Base-by-base conservation (phyloP, 2,888 invertebrate genomes). In the Elysia crispata region DNA sequence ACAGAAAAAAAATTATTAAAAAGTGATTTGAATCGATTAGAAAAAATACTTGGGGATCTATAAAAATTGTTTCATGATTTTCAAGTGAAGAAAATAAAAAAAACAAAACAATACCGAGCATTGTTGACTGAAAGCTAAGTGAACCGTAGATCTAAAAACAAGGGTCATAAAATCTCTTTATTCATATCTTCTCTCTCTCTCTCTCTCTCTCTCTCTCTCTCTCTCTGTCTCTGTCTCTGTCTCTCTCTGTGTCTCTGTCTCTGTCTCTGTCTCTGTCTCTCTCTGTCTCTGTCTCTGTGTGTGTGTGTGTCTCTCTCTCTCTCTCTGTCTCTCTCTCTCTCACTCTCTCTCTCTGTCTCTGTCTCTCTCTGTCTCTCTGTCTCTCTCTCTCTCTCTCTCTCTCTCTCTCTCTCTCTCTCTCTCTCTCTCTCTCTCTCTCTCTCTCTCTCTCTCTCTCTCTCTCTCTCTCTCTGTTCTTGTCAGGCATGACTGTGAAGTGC, bases 191-290 rank as follows among this genome's bases (percentile, higher is more conserved):
- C 30, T 75, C 31, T 30, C 1, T 60, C 60, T 31, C 30, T 60
- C n/a, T 75, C n/a, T 30, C 30, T 60, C 5, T 75, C 30, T 60
- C 6, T 28, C 25, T 75, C 13, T 60, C 30, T 57, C 3, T 75
- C 60, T 30, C 8, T 57, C 50, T 75, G n/a, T 60, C 30, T 57
- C 6, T 60, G 6, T 60, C 1, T 30, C n/a, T 64, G n/a, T 64
- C 30, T n/a, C n/a, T 76, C 64, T 64, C n/a, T n/a, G 20, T 62
- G 64, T 64, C n/a, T 41, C 23, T 64, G 64, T 76, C n/a, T 30
- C 33, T 64, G n/a, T 76, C 41, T 33, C 11, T 64, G 25, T 64
- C 11, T 23, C 23, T 76, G 41, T 76, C 30, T 33, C n/a, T 76
- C 62, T 64, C 20, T 23, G 20, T 57, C 28, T 64, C 33, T 33